Conservation (phyloP, 2,113 vertebrate genomes). For the Rhizomys pruinosus region DNA sequence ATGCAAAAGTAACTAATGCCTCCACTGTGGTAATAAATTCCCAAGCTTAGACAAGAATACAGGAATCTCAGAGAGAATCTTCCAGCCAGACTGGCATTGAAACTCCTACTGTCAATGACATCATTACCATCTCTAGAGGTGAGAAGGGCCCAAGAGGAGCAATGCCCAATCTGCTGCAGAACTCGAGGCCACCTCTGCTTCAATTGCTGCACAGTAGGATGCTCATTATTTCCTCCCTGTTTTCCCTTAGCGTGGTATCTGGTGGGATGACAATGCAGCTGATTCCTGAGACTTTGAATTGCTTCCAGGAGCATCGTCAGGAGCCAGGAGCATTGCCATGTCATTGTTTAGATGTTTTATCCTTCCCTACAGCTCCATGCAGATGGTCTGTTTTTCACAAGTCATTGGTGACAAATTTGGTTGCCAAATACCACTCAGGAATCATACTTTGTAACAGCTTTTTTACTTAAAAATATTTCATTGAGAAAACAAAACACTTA, state of each 20-base stretch:
- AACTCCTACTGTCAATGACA: not conserved
- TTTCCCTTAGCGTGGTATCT: not conserved
- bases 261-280: not conserved
- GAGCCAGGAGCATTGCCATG: not conserved
- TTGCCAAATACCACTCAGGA: constrained; percentile 58
- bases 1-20: not conserved
- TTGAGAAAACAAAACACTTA: constrained; percentile 53
- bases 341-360: not conserved
- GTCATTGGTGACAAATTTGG: constrained; percentile 61
- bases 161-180: not conserved
- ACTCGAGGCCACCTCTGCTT: not conserved
- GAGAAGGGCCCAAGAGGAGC: not conserved
- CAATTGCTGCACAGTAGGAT: not conserved
- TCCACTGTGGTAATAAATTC: not conserved
- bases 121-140: not conserved
- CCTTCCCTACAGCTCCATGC: constrained; percentile 37
- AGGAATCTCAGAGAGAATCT: not conserved
- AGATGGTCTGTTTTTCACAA: constrained; percentile 65
- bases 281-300: not conserved
- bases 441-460: constrained; percentile 17
- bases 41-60: not conserved
- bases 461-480: constrained; percentile 37
- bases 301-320: not conserved
- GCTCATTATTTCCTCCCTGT: not conserved
- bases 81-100: not conserved